These are phyloP conservation scores for Thymelicus lineola DNA, from an alignment of 2,888 invertebrate genomes.

Conservation along the genomic window DNA sequence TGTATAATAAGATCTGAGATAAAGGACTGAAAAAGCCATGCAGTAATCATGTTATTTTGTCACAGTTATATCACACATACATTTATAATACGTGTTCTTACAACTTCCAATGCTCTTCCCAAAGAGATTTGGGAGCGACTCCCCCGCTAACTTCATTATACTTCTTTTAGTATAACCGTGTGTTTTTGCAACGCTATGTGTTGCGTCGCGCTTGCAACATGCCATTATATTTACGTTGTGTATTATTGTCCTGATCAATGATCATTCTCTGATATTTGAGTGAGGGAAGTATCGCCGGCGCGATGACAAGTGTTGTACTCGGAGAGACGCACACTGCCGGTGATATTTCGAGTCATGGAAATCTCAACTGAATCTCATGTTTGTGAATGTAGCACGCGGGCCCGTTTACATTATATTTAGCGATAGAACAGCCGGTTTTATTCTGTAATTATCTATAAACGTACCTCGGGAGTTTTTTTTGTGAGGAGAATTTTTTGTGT, in stretches of 20 bases:
- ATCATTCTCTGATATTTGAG: background rate
- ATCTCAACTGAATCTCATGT: slow-evolving; percentile 29
- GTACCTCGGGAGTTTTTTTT: background rate
- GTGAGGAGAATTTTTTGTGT: no score
- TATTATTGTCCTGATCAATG: background rate
- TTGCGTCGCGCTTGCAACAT: background rate
- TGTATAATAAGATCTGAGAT: no score
- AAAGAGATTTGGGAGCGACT: no score
- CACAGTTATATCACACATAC: no score
- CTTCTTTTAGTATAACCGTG: no score
- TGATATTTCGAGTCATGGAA: background rate
- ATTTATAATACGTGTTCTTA: no score
- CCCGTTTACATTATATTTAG: slow-evolving; percentile 9
- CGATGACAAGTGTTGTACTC: background rate
- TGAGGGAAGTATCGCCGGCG: background rate
- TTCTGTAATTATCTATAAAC: background rate
- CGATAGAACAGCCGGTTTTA: background rate
- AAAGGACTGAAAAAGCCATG: no score
- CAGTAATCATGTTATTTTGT: no score
- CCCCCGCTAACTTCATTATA: no score
- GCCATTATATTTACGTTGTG: background rate
- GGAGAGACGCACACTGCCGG: background rate
- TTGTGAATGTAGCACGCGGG: background rate
- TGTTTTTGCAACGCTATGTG: background rate
- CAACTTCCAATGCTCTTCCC: no score